phyloP scores from a whole-genome alignment of 2,797 vertebrate genomes.

The Acridotheres tristis region DNA sequence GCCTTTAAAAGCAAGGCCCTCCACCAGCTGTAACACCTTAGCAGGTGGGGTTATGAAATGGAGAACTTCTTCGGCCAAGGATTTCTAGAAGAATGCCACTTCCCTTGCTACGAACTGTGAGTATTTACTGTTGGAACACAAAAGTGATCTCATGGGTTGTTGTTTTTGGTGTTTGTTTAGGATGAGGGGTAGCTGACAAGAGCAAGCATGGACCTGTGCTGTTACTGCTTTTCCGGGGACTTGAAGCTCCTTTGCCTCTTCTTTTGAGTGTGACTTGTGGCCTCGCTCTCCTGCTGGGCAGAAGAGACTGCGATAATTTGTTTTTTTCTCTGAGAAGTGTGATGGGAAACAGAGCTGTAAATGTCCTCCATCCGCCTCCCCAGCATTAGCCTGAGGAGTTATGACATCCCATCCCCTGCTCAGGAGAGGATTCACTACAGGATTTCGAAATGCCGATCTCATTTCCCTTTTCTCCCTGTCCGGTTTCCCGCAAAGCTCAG shows the following conservation, averaged over 20 bases:
- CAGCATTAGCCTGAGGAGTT: too few relatives aligned
- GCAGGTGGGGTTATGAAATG: neutral
- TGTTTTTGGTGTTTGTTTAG: neutral
- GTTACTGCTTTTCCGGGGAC: neutral
- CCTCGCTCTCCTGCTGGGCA: too few relatives aligned
- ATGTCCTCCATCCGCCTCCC: accelerated
- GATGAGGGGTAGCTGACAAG: accelerated
- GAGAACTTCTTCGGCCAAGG: neutral
- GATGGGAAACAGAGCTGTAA: neutral
- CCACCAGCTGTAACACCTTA: accelerated
- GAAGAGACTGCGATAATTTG: accelerated
- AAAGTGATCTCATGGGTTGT: accelerated
- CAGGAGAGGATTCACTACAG: neutral
- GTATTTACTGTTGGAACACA: neutral
- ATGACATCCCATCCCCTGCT: accelerated
- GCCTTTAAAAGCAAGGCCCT: neutral
- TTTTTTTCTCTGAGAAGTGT: accelerated
- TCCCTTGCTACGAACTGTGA: neutral
- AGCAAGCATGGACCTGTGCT: accelerated
- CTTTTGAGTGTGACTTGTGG: neutral
- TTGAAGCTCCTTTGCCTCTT: neutral
- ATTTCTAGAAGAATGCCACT: neutral
- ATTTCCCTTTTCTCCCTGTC: too few relatives aligned
- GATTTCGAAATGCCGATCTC: neutral
- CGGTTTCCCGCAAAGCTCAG: too few relatives aligned